These are phyloP conservation scores for Zophobas morio DNA, from an alignment of 1,140 invertebrate genomes.

Conservation along the genomic window DNA sequence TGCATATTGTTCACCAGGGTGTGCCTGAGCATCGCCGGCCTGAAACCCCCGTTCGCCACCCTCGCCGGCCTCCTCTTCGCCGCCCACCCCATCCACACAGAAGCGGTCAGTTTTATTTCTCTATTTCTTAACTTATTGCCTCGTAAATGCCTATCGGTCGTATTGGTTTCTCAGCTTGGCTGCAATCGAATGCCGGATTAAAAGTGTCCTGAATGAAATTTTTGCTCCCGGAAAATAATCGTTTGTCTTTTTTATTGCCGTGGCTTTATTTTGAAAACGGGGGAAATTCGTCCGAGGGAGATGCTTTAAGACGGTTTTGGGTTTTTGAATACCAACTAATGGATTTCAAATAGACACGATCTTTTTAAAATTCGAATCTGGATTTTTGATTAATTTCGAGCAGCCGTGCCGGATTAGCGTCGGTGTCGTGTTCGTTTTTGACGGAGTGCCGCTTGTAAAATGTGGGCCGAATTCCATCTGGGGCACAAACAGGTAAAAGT, in stretches of 20 bases:
- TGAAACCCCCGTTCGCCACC: slow-evolving; percentile 77
- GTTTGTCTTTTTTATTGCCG: slow-evolving; percentile 34
- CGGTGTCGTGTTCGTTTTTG: no score
- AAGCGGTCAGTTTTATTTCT: slow-evolving; percentile 78
- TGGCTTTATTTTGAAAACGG: slow-evolving; percentile 11
- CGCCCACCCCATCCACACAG: slow-evolving; percentile 91
- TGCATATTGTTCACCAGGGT: slow-evolving; percentile 81
- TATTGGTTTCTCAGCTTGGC: slow-evolving; percentile 46
- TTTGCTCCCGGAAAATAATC: slow-evolving; percentile 39
- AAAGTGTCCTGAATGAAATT: slow-evolving; percentile 48
- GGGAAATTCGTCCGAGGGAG: background rate
- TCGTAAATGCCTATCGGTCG: slow-evolving; percentile 51
- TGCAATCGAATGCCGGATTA: slow-evolving; percentile 36
- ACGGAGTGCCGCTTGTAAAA: no score
- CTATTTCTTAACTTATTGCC: slow-evolving; percentile 50
- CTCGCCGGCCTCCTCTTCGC: slow-evolving; percentile 85
- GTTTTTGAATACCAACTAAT: no score
- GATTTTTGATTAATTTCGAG: no score
- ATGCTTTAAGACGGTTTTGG: slow-evolving; percentile 1
- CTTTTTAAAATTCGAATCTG: no score
- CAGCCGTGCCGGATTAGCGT: no score
- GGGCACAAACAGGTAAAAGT: background rate
- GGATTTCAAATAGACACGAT: no score
- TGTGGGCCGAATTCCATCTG: no score
- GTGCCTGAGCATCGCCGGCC: slow-evolving; percentile 75